Base-by-base conservation (phyloP, 2,888 invertebrate genomes). In the Melieria omissa region DNA sequence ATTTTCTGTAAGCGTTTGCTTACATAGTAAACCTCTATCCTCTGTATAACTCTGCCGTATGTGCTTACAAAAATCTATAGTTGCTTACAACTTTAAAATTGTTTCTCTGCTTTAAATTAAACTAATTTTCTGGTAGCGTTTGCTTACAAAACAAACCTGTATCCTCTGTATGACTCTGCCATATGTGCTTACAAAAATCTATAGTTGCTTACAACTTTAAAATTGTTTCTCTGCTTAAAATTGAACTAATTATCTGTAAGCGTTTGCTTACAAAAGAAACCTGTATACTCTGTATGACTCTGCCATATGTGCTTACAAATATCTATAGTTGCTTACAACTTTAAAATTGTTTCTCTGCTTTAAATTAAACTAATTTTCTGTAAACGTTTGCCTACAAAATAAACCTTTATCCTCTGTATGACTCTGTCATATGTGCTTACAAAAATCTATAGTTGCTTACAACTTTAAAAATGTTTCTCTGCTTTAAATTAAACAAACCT, bases 141-240 rank as follows among this genome's bases (percentile, higher is more conserved):
- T n/a, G n/a, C n/a, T n/a, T n/a, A n/a, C n/a, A n/a, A n/a, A n/a
- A n/a, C n/a, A n/a, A n/a, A n/a, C 42, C 14, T 61, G 44, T 12
- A 5, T 4, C 4, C 9, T 7, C 12, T 44, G 29, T 6, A 7
- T 5, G 9, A 16, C 4, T 12, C 12, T 5, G 10, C 10, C 12
- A 61, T 9, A n/a, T 6, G 4, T 42, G 52, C 68, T 68, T 68
- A 68, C 61, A 68, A 68, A 61, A 41, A 61, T 49, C 12, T 3
- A 60, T 12, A 12, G 8, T 14, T 49, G 62, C 62, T 69, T 61
- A 62, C 54, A 62, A 47, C n/a, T 47, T 52, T 52, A 6, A 52
- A 52, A n/a, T n/a, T n/a, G n/a, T n/a, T n/a, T n/a, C n/a, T n/a
- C n/a, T n/a, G n/a, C n/a, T n/a, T n/a, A n/a, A n/a, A n/a, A n/a